Evolutionary conservation across 1,140 invertebrate species (phyloP), one percentile per base, ranked within the genome.

Genomic region (Nasonia giraulti): DNA sequence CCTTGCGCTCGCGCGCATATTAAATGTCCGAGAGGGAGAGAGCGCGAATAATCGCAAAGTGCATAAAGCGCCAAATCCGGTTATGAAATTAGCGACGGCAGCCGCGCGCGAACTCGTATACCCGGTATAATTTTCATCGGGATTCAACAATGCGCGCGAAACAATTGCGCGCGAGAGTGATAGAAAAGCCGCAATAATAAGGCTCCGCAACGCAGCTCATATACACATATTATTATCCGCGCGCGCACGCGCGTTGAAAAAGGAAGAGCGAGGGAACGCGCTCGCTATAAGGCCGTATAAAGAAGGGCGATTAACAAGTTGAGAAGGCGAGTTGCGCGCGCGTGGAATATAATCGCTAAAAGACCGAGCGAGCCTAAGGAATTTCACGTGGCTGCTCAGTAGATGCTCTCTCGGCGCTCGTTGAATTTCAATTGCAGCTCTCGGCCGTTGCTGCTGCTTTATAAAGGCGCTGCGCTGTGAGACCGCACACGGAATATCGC

Each of bases 1-100:
- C 33, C 40, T 44, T 44, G 55, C 55, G 17, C 20, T 62, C 55
- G 17, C 23, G 44, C 2, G 27, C 5, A 40, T 47, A 73, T 84
- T 44, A 71, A 68, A 20, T 11, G 33, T 7, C 31, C 10, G 27
- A 4, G 66, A 3, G 20, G 6, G 23, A 31, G 17, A 11, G 1
- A 23, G 47, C 37, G 82, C 50, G 50, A 83, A 83, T 83, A 83
- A 77, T 68, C 62, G 55, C 14, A 77, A 83, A 50, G 62, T 27
- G 37, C 12, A 77, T 69, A 77, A 83, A 69, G 1, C 17, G 23
- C 2, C 23, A n/a, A 47, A 78, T 79, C 68, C 76, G 68, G 75
- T 84, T 73, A 12, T 71, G 12, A 73, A 77, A 79, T 83, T 71
- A 50, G 55, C 55, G 14, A 80, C 33, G 69, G 27, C 33, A 50